A percentile compares a stretch with the other conserved stretches of the same genome.
Evolutionary conservation across 2,888 invertebrate species (phyloP).

Genomic region (Platynereis dumerilii): DNA sequence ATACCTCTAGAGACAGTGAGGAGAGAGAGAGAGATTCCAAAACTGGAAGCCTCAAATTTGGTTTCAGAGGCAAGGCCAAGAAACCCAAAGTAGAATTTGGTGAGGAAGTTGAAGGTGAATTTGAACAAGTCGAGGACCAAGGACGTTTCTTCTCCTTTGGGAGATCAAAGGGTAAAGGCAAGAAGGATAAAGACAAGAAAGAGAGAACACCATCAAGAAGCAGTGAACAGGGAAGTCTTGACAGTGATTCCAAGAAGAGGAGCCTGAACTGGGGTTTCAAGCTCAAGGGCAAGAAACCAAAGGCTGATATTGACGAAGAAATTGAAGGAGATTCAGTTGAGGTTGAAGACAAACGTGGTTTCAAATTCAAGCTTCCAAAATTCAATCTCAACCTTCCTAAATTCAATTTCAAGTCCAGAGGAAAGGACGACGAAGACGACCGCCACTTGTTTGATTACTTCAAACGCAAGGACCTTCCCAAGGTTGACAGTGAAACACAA

Average conservation of each 20-base stretch:
- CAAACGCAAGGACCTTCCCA: too few relatives aligned
- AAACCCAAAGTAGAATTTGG: background rate
- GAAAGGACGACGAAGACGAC: too few relatives aligned
- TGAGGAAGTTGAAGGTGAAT: conserved; percentile 1
- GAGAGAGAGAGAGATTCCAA: background rate
- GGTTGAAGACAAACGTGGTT: background rate
- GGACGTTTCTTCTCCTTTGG: too few relatives aligned
- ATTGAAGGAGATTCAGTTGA: background rate
- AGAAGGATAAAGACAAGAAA: too few relatives aligned
- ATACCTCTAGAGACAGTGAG: background rate
- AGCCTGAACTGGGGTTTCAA: background rate
- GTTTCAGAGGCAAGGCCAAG: background rate
- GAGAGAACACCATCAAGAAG: too few relatives aligned
- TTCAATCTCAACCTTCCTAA: too few relatives aligned
- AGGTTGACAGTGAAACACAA: background rate
- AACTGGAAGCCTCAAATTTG: background rate
- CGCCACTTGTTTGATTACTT: too few relatives aligned
- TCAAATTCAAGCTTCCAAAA: too few relatives aligned
- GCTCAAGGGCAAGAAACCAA: background rate
- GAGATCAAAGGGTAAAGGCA: too few relatives aligned
- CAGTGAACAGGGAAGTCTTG: too few relatives aligned
- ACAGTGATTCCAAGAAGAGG: background rate
- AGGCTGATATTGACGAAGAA: background rate
- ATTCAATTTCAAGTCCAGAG: too few relatives aligned
- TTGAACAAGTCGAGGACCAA: background rate